A percentile compares a stretch with the other conserved stretches of the same genome.
Evolutionary conservation across 1,140 invertebrate genomes (phyloP).

Genomic region (Drosophila lini): DNA sequence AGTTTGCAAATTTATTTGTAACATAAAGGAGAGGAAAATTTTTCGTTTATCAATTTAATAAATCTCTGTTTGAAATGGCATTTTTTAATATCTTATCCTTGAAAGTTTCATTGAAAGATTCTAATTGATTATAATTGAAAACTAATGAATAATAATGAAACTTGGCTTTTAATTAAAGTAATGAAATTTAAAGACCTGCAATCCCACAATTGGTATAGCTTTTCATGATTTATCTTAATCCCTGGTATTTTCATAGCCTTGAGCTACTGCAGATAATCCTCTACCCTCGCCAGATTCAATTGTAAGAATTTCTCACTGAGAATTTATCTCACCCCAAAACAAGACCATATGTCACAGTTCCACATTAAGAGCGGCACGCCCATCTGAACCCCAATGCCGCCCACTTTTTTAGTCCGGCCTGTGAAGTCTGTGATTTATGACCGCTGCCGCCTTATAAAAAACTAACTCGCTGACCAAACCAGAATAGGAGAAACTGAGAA

Average conservation of each 20-base stretch:
- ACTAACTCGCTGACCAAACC: constrained; percentile 63
- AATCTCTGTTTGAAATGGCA: not conserved
- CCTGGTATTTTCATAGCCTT: not conserved
- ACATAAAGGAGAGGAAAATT: not conserved
- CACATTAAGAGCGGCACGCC: constrained; percentile 35
- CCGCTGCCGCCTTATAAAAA: constrained; percentile 41
- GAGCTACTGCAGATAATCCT: constrained; percentile 19
- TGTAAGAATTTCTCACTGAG: constrained; percentile 20
- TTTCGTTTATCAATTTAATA: not conserved
- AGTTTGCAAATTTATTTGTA: not conserved
- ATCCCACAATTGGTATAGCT: not conserved
- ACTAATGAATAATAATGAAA: not conserved
- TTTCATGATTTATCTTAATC: not conserved
- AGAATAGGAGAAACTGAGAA: constrained; percentile 22
- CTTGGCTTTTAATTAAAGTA: not conserved
- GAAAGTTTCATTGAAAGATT: not conserved
- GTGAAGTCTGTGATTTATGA: constrained; percentile 50
- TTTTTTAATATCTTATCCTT: not conserved
- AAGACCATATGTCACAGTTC: constrained; percentile 45
- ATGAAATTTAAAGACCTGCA: constrained; percentile 1
- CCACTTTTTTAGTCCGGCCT: constrained; percentile 16
- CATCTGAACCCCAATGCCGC: constrained; percentile 19
- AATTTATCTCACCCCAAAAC: constrained; percentile 19
- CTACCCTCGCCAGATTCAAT: constrained; percentile 35
- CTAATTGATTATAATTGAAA: not conserved